Evolutionary conservation across 1,140 invertebrate species (phyloP).

Genomic region (Reticulitermes speratus): DNA sequence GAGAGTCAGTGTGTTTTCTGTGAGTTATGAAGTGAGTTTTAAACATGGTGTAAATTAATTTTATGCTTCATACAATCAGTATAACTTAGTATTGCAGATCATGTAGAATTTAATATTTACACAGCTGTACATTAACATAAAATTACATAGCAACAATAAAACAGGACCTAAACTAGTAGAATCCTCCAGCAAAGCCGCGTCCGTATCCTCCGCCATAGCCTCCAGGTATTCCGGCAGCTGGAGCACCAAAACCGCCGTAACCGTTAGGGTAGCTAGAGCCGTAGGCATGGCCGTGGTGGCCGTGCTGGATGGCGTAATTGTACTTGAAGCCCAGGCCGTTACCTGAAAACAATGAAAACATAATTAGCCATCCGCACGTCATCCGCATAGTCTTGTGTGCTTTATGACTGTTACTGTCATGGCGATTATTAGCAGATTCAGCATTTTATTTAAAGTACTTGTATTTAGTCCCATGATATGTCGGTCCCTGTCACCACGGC

Average conservation of each 20-base stretch:
- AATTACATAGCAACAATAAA: background rate
- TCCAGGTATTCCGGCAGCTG: background rate
- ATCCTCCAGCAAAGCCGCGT: background rate
- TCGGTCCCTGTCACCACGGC: no score
- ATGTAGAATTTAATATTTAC: background rate
- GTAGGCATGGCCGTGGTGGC: background rate
- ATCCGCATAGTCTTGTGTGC: no score
- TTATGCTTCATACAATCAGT: no score
- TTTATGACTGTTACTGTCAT: no score
- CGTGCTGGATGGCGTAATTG: background rate
- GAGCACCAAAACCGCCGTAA: background rate
- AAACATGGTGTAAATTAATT: no score
- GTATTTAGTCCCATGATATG: no score
- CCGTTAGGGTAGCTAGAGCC: background rate
- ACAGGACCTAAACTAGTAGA: background rate
- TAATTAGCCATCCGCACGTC: no score
- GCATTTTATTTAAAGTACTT: no score
- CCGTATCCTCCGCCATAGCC: background rate
- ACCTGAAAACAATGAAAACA: background rate
- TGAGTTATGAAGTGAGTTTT: no score
- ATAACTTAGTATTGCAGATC: no score
- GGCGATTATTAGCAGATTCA: no score
- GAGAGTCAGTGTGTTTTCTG: no score
- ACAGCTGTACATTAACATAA: background rate
- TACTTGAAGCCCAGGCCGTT: background rate